phyloP scores from a whole-genome alignment of 2,888 invertebrate genomes.

The Leucoptera coffeella region DNA sequence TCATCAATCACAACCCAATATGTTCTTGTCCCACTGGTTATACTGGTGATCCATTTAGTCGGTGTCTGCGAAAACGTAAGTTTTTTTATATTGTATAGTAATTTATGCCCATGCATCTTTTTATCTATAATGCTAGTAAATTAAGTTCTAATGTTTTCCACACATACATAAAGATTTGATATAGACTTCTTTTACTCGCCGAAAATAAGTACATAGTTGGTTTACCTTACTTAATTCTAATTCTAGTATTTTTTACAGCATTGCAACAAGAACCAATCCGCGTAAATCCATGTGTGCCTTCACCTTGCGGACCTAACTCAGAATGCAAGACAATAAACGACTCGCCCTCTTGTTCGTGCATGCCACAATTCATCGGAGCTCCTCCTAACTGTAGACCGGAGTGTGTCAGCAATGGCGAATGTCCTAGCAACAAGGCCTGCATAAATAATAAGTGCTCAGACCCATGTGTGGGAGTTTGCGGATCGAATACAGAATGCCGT shows the following conservation, averaged over 20 bases:
- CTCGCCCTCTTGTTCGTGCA: conserved; percentile 63
- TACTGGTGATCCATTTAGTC: conserved; percentile 69
- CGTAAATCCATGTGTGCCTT: conserved; percentile 59
- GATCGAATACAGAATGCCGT: conserved; percentile 62
- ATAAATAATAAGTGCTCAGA: conserved; percentile 67
- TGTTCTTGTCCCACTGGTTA: conserved; percentile 65
- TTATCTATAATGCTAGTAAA: no score
- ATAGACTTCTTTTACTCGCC: no score
- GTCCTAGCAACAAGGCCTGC: conserved; percentile 60
- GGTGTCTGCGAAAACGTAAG: conserved; percentile 61
- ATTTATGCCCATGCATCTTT: no score
- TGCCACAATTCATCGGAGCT: conserved; percentile 58
- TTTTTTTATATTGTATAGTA: no score
- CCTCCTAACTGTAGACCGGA: conserved; percentile 71
- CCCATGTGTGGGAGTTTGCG: conserved; percentile 69
- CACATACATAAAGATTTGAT: no score
- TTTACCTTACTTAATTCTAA: no score
- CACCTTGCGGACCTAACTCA: conserved; percentile 63
- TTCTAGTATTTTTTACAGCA: conserved; percentile 20
- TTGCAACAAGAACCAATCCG: conserved; percentile 22
- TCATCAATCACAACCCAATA: conserved; percentile 72
- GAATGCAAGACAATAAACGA: conserved; percentile 57
- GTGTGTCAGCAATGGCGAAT: conserved; percentile 68
- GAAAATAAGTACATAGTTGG: no score
- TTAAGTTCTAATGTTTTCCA: no score